These are phyloP conservation scores for Aphaenogaster rudis DNA, from an alignment of 1,140 invertebrate species.

Conservation along the genomic window DNA sequence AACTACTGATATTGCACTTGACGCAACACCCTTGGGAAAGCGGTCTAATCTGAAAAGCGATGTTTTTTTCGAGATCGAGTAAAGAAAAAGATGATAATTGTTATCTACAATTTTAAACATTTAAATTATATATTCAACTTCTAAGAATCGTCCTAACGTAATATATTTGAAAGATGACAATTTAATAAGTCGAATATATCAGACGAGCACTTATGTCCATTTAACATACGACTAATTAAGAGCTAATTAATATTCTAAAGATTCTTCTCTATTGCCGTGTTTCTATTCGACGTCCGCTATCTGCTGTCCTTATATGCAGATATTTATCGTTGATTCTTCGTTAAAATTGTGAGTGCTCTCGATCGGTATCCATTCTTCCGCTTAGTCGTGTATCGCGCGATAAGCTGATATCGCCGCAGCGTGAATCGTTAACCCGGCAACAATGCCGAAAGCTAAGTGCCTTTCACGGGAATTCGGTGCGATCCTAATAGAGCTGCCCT, in stretches of 20 bases:
- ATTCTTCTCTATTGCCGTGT: background rate
- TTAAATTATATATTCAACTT: background rate
- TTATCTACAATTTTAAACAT: background rate
- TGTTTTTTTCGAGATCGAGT: background rate
- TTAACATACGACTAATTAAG: background rate
- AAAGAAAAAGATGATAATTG: background rate
- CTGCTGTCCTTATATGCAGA: background rate
- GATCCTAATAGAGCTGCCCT: conserved; percentile 56
- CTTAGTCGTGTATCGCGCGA: conserved; percentile 32
- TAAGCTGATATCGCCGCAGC: conserved; percentile 53
- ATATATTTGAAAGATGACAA: background rate
- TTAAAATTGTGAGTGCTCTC: background rate
- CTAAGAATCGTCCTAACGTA: background rate
- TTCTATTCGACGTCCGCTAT: background rate
- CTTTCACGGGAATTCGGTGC: conserved; percentile 70
- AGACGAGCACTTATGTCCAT: background rate
- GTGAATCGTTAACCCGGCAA: conserved; percentile 67
- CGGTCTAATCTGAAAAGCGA: background rate
- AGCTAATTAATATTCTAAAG: background rate
- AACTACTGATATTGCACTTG: conserved; percentile 24
- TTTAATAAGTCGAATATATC: background rate
- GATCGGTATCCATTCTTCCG: conserved; percentile 51
- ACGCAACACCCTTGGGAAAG: conserved; percentile 32
- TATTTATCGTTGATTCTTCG: conserved; percentile 16
- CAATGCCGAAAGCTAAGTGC: conserved; percentile 74